Conservation (phyloP, 2,797 vertebrate species). For the Hybognathus amarus region DNA sequence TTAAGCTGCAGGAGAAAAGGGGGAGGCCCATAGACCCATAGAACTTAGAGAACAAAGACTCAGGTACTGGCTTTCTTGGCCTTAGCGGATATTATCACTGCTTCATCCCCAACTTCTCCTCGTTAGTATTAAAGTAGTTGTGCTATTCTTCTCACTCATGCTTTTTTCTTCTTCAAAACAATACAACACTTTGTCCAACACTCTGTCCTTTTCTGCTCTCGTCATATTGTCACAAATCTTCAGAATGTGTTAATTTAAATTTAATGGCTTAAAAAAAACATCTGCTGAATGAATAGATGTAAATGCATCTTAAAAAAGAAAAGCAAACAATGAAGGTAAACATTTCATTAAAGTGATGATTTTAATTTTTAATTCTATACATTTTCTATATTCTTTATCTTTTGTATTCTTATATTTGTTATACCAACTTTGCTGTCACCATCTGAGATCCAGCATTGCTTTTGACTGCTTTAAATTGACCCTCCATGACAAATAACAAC, state of each 20-base stretch:
- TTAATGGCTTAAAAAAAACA: slow-evolving; percentile 1
- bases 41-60: too few relatives aligned
- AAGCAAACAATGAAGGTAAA: neutral
- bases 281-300: neutral
- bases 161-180: neutral
- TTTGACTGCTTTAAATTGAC: neutral
- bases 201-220: neutral
- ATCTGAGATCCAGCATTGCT: neutral
- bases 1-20: too few relatives aligned
- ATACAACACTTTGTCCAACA: neutral
- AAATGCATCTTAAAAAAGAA: neutral
- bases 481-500: slow-evolving; percentile 15
- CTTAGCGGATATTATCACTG: too few relatives aligned
- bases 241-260: neutral
- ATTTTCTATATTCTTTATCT: neutral
- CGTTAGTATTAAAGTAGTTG: too few relatives aligned
- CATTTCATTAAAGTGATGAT: neutral
- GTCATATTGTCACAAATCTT: neutral
- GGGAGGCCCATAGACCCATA: too few relatives aligned
- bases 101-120: too few relatives aligned
- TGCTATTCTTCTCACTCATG: neutral
- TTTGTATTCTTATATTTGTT: neutral
- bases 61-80: too few relatives aligned
- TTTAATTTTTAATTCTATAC: neutral
- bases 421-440: slow-evolving; percentile 8